phyloP scores from a whole-genome alignment of 2,113 vertebrate genomes.

The Scolopax mira region DNA sequence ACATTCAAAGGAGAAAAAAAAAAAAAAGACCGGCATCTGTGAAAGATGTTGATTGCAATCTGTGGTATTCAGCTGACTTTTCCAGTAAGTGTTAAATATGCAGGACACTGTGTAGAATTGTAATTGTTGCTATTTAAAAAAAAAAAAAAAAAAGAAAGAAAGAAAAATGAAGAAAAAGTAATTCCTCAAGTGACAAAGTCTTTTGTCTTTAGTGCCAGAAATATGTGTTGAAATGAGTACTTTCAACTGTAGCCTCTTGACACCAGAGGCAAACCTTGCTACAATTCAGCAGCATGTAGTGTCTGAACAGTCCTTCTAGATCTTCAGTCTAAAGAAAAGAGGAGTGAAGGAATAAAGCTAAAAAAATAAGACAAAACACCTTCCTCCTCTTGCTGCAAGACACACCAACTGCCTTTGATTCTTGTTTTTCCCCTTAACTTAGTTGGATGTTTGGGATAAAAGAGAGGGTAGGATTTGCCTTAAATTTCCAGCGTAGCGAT shows the following conservation, averaged over 20 bases:
- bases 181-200: neutral
- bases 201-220: neutral
- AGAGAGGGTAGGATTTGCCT: neutral
- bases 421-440: neutral
- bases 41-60: constrained; percentile 49
- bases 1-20: neutral
- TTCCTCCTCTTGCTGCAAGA: neutral
- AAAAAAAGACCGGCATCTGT: constrained; percentile 4
- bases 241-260: neutral
- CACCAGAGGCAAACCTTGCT: neutral
- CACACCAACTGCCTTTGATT: neutral
- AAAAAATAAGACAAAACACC: neutral
- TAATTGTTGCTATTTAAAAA: neutral
- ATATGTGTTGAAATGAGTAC: neutral
- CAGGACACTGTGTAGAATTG: neutral
- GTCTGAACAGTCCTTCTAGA: neutral
- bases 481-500: neutral
- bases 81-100: constrained; percentile 37
- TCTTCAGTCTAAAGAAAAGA: neutral
- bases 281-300: neutral
- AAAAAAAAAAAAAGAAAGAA: neutral
- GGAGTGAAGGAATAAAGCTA: neutral
- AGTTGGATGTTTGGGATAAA: neutral
- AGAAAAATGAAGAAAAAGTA: neutral
- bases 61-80: constrained; percentile 52